phyloP scores from a whole-genome alignment of 2,888 invertebrate genomes.

The Pharmacophagus antenor region DNA sequence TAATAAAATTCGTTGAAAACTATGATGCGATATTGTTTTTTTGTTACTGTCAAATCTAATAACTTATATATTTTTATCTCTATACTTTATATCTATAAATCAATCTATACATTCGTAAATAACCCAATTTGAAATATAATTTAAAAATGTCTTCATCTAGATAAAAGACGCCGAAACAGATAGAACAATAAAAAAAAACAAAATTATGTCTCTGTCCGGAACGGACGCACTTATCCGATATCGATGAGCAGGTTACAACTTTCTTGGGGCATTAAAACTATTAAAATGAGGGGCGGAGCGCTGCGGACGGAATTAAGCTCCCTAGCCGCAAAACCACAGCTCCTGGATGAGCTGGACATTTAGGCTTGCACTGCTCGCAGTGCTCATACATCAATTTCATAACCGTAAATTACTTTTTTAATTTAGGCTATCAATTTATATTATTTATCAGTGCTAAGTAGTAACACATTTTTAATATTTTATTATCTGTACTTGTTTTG shows the following conservation, averaged over 20 bases:
- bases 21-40: not conserved
- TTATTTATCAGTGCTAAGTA: not conserved
- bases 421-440: not conserved
- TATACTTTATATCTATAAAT: not conserved
- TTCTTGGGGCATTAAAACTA: conserved; percentile 68
- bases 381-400: conserved; percentile 50
- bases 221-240: conserved; percentile 42
- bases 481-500: too few relatives aligned
- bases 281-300: conserved; percentile 60
- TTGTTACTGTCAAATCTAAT: not conserved
- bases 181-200: conserved; percentile 26
- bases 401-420: conserved; percentile 39
- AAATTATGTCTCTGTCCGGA: conserved; percentile 34
- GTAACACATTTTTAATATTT: too few relatives aligned
- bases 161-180: conserved; percentile 23
- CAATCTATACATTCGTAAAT: conserved; percentile 10
- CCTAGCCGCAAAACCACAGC: conserved; percentile 75
- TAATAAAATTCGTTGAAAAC: too few relatives aligned
- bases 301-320: conserved; percentile 62
- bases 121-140: conserved; percentile 14
- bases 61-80: not conserved
- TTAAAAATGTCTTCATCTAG: conserved; percentile 24
- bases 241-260: conserved; percentile 41
- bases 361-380: conserved; percentile 41
- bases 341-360: conserved; percentile 64